Evolutionary conservation across 2,888 invertebrate species (phyloP).

Genomic region (Cataglyphis altisquamis): DNA sequence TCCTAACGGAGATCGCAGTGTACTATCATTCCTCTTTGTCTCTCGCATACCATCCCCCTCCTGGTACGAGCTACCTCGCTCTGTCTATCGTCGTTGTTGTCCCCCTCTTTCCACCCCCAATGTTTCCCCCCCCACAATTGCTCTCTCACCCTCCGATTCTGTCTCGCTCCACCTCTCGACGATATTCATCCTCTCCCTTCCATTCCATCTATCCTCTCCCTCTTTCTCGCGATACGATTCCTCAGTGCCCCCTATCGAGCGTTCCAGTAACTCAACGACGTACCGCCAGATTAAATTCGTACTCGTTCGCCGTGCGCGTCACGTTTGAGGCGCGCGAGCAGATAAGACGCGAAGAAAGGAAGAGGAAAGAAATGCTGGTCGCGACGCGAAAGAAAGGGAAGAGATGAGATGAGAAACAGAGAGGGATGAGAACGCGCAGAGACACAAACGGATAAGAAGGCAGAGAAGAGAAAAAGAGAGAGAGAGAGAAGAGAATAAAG

Average conservation of each 20-base stretch:
- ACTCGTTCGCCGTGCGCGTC: slow-evolving; percentile 69
- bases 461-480: slow-evolving; percentile 61
- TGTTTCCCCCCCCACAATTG: slow-evolving; percentile 81
- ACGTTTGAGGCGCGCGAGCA: slow-evolving; percentile 64
- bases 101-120: slow-evolving; percentile 79
- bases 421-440: slow-evolving; percentile 39
- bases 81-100: slow-evolving; percentile 64
- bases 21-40: slow-evolving; percentile 76
- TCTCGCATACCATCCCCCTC: slow-evolving; percentile 77
- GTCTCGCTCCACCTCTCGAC: slow-evolving; percentile 80
- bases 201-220: slow-evolving; percentile 67
- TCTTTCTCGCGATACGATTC: slow-evolving; percentile 69
- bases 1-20: slow-evolving; percentile 77
- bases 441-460: slow-evolving; percentile 21
- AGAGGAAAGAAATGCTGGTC: slow-evolving; percentile 14
- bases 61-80: slow-evolving; percentile 77
- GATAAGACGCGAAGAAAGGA: slow-evolving; percentile 69
- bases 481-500: slow-evolving; percentile 42
- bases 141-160: slow-evolving; percentile 80
- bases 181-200: slow-evolving; percentile 77
- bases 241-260: slow-evolving; percentile 83
- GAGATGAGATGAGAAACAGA: slow-evolving; percentile 59
- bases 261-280: slow-evolving; percentile 82
- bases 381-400: slow-evolving; percentile 54
- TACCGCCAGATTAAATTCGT: slow-evolving; percentile 85